Percentiles rank a stretch among this genome's conserved stretches.
phyloP scores from a whole-genome alignment of 2,888 invertebrate genomes.

The Microctonus hyperodae region DNA sequence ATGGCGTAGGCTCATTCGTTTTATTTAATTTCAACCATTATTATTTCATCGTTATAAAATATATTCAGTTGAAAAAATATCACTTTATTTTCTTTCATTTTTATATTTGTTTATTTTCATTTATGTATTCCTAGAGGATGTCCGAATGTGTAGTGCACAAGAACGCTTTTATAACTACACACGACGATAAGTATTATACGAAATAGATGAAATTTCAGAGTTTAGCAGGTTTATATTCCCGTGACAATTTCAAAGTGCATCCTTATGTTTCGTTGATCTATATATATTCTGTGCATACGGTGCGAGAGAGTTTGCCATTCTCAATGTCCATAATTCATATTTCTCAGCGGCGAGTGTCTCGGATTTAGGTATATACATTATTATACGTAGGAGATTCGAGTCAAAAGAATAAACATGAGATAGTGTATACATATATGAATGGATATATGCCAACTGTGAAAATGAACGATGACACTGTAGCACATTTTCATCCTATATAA shows the following conservation, averaged over 20 bases:
- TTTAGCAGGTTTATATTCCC: slow-evolving; percentile 7
- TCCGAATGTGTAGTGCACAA: not conserved
- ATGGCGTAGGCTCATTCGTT: not conserved
- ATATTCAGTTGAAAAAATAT: not conserved
- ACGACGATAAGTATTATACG: not conserved
- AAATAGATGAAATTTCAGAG: slow-evolving; percentile 16
- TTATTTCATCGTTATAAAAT: not conserved
- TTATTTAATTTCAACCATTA: not conserved
- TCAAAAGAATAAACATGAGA: slow-evolving; percentile 27
- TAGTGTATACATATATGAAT: slow-evolving; percentile 1
- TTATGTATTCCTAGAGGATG: not conserved
- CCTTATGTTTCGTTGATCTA: slow-evolving; percentile 25
- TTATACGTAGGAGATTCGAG: slow-evolving; percentile 4
- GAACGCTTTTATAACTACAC: slow-evolving; percentile 5
- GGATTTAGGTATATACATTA: not conserved
- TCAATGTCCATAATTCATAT: slow-evolving; percentile 28
- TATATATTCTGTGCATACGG: slow-evolving; percentile 24
- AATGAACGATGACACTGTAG: slow-evolving; percentile 4
- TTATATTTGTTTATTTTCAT: not conserved
- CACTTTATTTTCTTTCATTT: not conserved
- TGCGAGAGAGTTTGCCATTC: slow-evolving; percentile 15
- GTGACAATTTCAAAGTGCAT: slow-evolving; percentile 26
- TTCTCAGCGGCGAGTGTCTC: slow-evolving; percentile 2
- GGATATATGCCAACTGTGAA: slow-evolving; percentile 5
- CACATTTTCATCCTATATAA: not conserved